phyloP scores from a whole-genome alignment of 2,888 invertebrate species.

The Leistus spinibarbis region DNA sequence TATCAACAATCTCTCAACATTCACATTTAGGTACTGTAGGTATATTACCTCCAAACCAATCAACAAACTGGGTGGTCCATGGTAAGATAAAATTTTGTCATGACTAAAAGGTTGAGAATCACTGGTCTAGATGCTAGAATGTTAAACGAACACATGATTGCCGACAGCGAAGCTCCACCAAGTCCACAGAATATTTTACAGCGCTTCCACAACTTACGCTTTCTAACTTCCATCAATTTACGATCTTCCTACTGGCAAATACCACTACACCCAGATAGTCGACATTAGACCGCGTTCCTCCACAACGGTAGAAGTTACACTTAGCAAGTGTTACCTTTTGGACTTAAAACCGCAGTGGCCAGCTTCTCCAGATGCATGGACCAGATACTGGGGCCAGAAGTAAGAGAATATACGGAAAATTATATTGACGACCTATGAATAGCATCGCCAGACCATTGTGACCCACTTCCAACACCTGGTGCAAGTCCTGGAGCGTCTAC shows the following conservation, averaged over 20 bases:
- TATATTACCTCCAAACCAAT: too few species aligned
- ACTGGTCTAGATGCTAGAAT: constrained; percentile 49
- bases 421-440: constrained; percentile 50
- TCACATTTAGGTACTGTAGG: too few species aligned
- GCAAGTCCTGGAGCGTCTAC: constrained; percentile 41
- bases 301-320: constrained; percentile 45
- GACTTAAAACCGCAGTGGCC: constrained; percentile 45
- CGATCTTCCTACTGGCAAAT: too few species aligned
- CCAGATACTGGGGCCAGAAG: constrained; percentile 44
- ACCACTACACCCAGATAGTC: too few species aligned
- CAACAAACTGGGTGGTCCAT: too few species aligned
- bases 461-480: constrained; percentile 43
- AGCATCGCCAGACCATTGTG: constrained; percentile 42
- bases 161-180: constrained; percentile 45
- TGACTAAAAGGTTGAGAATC: too few species aligned
- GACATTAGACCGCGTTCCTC: constrained; percentile 44
- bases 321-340: constrained; percentile 48
- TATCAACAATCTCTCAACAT: too few species aligned
- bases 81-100: too few species aligned
- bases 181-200: too few species aligned
- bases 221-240: constrained; percentile 30
- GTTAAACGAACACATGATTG: constrained; percentile 47
- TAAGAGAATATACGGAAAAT: constrained; percentile 43
- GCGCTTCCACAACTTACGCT: constrained; percentile 22
- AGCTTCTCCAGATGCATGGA: constrained; percentile 45